A percentile compares a stretch with the other conserved stretches of the same genome.
These are phyloP conservation scores for Eristalis pertinax DNA, from an alignment of 2,888 invertebrate genomes.

Conservation along the genomic window DNA sequence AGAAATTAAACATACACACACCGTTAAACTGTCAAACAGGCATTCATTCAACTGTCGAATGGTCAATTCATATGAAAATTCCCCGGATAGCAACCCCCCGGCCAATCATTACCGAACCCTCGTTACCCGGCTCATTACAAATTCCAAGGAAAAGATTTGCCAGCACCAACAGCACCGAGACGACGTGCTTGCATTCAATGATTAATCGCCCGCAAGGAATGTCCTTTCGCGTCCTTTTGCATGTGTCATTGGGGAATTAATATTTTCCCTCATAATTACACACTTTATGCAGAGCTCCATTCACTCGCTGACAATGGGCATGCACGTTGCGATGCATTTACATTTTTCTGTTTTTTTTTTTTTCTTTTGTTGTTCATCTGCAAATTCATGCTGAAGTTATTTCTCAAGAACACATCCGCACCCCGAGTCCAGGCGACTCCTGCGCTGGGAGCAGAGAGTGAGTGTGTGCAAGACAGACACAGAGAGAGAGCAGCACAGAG, in stretches of 20 bases:
- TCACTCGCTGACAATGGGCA: constrained; percentile 49
- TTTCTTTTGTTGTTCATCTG: neutral
- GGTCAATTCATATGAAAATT: constrained; percentile 9
- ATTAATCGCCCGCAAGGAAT: constrained; percentile 59
- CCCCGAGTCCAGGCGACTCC: constrained; percentile 7
- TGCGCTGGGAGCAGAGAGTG: neutral
- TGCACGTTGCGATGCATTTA: constrained; percentile 56
- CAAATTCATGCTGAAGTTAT: constrained; percentile 53
- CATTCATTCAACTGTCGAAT: neutral
- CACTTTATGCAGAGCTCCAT: constrained; percentile 62
- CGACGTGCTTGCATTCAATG: constrained; percentile 24
- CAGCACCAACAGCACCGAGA: neutral
- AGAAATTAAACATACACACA: too few species aligned
- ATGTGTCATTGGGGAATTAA: constrained; percentile 70
- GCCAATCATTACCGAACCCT: constrained; percentile 3
- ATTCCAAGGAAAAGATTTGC: constrained; percentile 39
- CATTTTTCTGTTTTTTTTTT: constrained; percentile 29
- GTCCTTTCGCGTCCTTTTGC: constrained; percentile 62
- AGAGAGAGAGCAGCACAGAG: neutral
- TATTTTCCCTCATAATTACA: constrained; percentile 66
- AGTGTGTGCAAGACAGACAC: neutral
- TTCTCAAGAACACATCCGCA: constrained; percentile 25
- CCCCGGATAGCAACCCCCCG: constrained; percentile 7
- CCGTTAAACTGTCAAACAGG: too few species aligned
- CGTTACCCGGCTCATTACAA: constrained; percentile 24